Evolutionary conservation across 1,140 invertebrate genomes (phyloP).

Genomic region (Scaptomyza graminum): DNA sequence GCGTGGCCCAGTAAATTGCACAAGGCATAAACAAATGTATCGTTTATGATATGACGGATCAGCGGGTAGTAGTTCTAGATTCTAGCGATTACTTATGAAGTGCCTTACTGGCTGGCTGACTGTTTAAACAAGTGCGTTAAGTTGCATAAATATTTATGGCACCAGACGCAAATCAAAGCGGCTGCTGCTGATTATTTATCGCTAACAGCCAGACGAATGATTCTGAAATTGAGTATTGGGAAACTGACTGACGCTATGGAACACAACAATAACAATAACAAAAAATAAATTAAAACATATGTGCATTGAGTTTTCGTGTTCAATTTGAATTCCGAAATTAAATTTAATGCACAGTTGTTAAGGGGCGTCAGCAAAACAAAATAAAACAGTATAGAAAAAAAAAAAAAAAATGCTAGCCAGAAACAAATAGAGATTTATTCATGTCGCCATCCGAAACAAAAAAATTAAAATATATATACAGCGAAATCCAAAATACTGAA

Average conservation of each 20-base stretch:
- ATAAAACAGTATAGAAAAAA: background rate
- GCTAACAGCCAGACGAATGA: constrained; percentile 43
- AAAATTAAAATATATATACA: constrained; percentile 33
- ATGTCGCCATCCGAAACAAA: constrained; percentile 9
- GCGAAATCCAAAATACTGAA: constrained; percentile 35
- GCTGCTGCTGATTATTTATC: constrained; percentile 70
- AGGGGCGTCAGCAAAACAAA: constrained; percentile 33
- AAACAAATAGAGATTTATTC: constrained; percentile 32
- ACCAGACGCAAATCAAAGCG: constrained; percentile 50
- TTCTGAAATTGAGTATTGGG: constrained; percentile 19
- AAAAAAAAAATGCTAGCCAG: constrained; percentile 15
- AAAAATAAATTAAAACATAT: constrained; percentile 56
- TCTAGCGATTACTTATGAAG: constrained; percentile 37
- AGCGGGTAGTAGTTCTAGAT: background rate
- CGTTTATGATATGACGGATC: constrained; percentile 24
- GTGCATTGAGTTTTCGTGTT: constrained; percentile 48
- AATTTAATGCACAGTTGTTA: constrained; percentile 75
- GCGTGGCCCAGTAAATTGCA: constrained; percentile 61
- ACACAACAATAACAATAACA: constrained; percentile 5
- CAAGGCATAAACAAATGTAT: constrained; percentile 55
- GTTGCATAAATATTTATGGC: constrained; percentile 79
- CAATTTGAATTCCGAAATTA: constrained; percentile 46
- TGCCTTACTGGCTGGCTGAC: constrained; percentile 14
- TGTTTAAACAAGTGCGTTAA: constrained; percentile 64
- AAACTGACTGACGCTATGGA: constrained; percentile 44